phyloP scores from a whole-genome alignment of 2,113 vertebrate genomes.

The Phaethornis superciliosus region DNA sequence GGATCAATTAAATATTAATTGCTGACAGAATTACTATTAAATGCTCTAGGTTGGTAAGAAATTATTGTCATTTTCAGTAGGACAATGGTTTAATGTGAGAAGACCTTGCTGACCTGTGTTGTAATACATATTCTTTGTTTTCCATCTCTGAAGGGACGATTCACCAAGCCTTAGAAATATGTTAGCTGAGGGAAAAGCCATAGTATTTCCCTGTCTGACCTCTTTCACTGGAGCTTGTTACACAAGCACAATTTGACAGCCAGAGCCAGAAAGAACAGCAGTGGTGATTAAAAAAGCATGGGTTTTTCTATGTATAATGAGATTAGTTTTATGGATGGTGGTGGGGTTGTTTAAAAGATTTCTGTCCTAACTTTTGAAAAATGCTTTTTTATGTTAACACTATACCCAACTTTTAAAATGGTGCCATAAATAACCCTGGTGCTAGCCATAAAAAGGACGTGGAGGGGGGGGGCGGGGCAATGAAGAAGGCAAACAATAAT shows the following conservation, averaged over 20 bases:
- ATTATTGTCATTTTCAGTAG: not conserved
- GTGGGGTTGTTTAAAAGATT: not conserved
- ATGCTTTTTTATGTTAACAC: slow-evolving; percentile 11
- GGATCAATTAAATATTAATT: not conserved
- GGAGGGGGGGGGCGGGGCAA: accelerated
- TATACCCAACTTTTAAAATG: slow-evolving; percentile 31
- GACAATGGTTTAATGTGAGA: not conserved
- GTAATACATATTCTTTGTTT: not conserved
- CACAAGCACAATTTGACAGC: not conserved
- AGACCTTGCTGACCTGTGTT: not conserved
- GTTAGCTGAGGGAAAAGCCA: not conserved
- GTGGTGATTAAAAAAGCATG: not conserved
- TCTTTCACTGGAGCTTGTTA: not conserved
- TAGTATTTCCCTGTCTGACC: not conserved
- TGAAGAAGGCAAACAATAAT: slow-evolving; percentile 66
- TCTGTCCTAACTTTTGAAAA: slow-evolving; percentile 24
- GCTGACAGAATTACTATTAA: not conserved
- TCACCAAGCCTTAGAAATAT: not conserved
- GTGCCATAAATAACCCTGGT: slow-evolving; percentile 73
- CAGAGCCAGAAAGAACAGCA: not conserved
- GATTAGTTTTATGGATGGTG: not conserved
- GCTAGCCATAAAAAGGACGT: not conserved
- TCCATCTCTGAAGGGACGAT: not conserved
- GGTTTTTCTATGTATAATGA: not conserved
- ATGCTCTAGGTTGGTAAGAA: not conserved